Conservation (phyloP, 2,797 vertebrate genomes). For the Lagodon rhomboides region DNA sequence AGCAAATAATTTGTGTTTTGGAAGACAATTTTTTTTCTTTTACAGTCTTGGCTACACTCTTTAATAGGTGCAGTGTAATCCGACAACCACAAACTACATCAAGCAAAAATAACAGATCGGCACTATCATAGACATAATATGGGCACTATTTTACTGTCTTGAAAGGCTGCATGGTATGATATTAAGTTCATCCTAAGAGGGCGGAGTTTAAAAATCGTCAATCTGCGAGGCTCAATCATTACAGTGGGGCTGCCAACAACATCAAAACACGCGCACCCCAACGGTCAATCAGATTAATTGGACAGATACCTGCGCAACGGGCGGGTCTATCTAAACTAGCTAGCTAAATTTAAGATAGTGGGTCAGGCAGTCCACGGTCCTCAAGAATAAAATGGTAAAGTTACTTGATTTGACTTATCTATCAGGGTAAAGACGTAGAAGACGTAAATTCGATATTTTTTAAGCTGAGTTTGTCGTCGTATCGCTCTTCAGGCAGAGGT, state of each 20-base stretch:
- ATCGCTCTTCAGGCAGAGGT: constrained; percentile 15
- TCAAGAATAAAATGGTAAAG: constrained; percentile 41
- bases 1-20: too few relatives aligned
- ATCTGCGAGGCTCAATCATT: neutral
- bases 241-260: neutral
- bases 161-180: neutral
- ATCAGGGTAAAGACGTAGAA: accelerated
- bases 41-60: neutral
- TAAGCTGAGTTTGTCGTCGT: neutral
- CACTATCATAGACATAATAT: too few relatives aligned
- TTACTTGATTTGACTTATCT: neutral
- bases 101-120: neutral
- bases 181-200: neutral
- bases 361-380: accelerated
- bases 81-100: neutral
- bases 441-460: accelerated
- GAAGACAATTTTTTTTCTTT: neutral
- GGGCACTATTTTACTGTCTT: neutral
- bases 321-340: neutral
- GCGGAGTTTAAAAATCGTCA: neutral
- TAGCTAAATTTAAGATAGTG: neutral
- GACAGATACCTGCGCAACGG: neutral
- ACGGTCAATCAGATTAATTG: constrained; percentile 44
- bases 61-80: neutral
- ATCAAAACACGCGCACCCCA: constrained; percentile 22